phyloP scores from a whole-genome alignment of 2,113 vertebrate genomes.

The Edolisoma coerulescens region DNA sequence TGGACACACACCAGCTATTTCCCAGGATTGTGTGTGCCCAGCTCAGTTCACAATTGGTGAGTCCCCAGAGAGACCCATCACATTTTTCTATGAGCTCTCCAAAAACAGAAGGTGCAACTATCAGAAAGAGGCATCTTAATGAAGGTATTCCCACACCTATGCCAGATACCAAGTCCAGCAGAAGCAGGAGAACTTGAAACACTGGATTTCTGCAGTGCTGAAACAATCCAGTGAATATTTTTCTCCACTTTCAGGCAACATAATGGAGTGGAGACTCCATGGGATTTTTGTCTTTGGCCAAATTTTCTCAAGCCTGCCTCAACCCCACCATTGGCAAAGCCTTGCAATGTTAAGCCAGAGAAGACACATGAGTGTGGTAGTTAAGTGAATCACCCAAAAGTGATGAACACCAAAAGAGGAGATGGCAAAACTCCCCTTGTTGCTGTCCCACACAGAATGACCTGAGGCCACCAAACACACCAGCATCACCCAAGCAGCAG shows the following conservation, averaged over 20 bases:
- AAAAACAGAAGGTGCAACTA: not conserved
- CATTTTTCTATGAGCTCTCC: rapidly evolving
- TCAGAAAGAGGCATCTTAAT: not conserved
- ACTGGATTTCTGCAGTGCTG: not conserved
- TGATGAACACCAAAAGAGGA: not conserved
- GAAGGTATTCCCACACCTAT: not conserved
- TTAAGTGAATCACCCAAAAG: not conserved
- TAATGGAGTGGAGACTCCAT: not conserved
- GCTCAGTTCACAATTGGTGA: rapidly evolving
- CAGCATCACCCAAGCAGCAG: not conserved
- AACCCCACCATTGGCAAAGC: not conserved
- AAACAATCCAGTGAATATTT: not conserved
- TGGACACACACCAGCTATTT: not conserved
- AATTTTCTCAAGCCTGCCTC: not conserved
- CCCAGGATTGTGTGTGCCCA: not conserved
- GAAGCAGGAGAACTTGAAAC: not conserved
- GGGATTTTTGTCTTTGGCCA: not conserved
- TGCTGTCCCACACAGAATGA: not conserved
- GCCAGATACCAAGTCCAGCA: not conserved
- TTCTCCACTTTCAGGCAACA: not conserved
- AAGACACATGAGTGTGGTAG: not conserved
- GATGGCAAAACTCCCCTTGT: not conserved
- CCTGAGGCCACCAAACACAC: not conserved
- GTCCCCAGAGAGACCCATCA: not conserved
- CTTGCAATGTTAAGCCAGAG: not conserved